Base-by-base conservation (phyloP, 1,140 invertebrate genomes). In the Centruroides sculpturatus region DNA sequence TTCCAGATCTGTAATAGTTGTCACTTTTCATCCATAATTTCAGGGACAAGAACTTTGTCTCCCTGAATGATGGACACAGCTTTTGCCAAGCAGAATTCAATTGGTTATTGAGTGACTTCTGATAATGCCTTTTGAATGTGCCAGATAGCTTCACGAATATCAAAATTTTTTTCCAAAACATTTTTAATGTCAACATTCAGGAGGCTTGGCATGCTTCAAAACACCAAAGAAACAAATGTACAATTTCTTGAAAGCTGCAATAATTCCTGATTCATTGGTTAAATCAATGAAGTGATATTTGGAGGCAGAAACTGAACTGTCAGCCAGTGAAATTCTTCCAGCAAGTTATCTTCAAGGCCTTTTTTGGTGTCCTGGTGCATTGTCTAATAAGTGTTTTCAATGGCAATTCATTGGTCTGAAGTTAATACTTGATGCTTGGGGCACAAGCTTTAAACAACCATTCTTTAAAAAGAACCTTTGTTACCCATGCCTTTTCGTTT, bases 401-500 rank as follows among this genome's bases (percentile, higher is more conserved):
- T 35, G 58, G 59, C n/a, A 69, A 49, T 9, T 67, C 65, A n/a
- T 66, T 61, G 11, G 63, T 58, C 41, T 41, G 41, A 41, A 41
- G 58, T 49, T 65, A 69, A 9, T 55, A 13, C 59, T 66, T 54
- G 3, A 67, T 48, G 51, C 47, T 57, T 13, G 61, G 63, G 13
- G 48, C 56, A 57, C 59, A 62, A 55, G 57, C 59, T 52, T 59
- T 53, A 35, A 46, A 56, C 63, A 73, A 69, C 71, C 66, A 75
- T 55, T 74, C 66, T 59, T 69, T 55, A 64, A 76, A 76, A 64
- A 75, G 51, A 59, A 62, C 57, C 41, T 57, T 51, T 59, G 70
- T 75, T 50, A 77, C 68, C 71, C 71, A 75, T 23, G 71, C 70
- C 66, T 72, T 74, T 62, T 66, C 66, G 66, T 75, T 74, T 36